Base-by-base conservation (phyloP, 1,140 invertebrate genomes). In the Halesus radiatus region DNA sequence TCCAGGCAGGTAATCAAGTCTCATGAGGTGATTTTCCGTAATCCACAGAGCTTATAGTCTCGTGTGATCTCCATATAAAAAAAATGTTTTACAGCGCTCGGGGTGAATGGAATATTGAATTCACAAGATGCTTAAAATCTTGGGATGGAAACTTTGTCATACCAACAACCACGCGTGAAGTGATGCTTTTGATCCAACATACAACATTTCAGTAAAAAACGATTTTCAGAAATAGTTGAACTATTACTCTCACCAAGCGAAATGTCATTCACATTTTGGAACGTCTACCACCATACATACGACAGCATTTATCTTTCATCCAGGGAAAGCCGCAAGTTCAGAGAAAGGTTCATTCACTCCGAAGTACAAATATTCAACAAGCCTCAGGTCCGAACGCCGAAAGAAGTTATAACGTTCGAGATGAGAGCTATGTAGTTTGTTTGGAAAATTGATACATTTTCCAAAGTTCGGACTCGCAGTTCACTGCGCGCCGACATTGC, bases 271-370 rank as follows among this genome's bases (percentile, higher is more conserved):
- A 54, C 53, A 20, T 54, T 20, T 54, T 54, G 53, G 5, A 20
- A n/a, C 53, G 53, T 54, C 53, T 54, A 20, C 53, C 53, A 54
- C 3, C n/a, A n/a, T n/a, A n/a, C n/a, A 56, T 22, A 56, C 54
- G 22, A 45, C 37, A 45, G 37, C 22, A 16, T 66, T 66, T 66
- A 26, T 66, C 1, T 66, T 29, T 29, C 16, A n/a, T 32, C 62
- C 62, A 29, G 62, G 7, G 29, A 66, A 66, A 66, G 13, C 62
- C 23, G 62, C 62, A 26, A 66, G 23, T 66, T 29, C 37, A 45
- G 37, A 45, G 37, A 45, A 45, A 45, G 10, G 37, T 45, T 45
- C 37, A 45, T 45, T 45, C 37, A 45, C 37, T 45, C 37, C 37
- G 8, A 8, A 13, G 37, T 45, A 45, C 37, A 7, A 45, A 45